Evolutionary conservation across 2,888 invertebrate genomes (phyloP).

Genomic region (Pristionchus mayeri): DNA sequence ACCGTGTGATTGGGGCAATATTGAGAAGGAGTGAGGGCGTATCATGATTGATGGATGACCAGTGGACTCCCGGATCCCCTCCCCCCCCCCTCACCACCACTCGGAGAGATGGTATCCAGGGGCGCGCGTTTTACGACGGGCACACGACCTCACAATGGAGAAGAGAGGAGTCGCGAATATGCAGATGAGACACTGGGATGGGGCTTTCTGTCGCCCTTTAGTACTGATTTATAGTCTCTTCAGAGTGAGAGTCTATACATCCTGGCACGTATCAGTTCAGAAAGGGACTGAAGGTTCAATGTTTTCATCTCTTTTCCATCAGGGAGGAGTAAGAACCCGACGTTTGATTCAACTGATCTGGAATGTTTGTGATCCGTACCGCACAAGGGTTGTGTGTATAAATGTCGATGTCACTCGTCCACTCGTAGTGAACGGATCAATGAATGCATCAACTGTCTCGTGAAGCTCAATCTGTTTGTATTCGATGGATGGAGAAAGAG

Average conservation of each 20-base stretch:
- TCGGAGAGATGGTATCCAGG: background rate
- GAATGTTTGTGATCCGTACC: no score
- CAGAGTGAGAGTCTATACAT: no score
- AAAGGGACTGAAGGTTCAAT: no score
- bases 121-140: background rate
- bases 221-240: no score
- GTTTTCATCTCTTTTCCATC: no score
- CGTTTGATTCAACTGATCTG: background rate
- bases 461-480: slow-evolving; percentile 2
- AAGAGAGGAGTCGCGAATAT: background rate
- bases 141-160: background rate
- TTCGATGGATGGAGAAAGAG: background rate
- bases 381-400: no score
- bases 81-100: no score
- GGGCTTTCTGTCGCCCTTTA: no score
- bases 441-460: background rate
- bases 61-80: no score
- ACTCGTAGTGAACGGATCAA: no score
- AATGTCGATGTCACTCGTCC: no score
- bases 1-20: background rate
- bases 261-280: no score
- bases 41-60: background rate
- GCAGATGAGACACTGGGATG: background rate
- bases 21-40: background rate
- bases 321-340: background rate